Base-by-base conservation (phyloP, 2,797 vertebrate species). In the Halcyon chelicuti region DNA sequence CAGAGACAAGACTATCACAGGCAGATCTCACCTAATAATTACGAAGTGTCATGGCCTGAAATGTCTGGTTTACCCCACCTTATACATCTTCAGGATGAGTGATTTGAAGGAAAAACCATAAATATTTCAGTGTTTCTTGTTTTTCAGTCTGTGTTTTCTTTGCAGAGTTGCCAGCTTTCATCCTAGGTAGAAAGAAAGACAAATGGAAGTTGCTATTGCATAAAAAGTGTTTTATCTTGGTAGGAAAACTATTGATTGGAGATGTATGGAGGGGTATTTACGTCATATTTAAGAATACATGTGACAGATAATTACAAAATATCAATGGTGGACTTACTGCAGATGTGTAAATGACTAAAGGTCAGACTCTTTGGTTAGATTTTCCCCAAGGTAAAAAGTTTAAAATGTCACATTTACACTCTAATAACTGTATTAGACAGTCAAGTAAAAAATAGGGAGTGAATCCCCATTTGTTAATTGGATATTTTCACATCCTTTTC, bases 341-440 rank as follows among this genome's bases (percentile, higher is more conserved):
- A 80, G 78, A 73, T 71, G 12, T 31, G 49, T 85, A 96, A 94
- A 89, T 90, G 75, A 91, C 51, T 90, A 93, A 96, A 97, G 71
- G 72, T 97, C 78, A 96, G 25, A 23, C 63, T 39, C 49, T 94
- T 85, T 75, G 35, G 75, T 94, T 94, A 88, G 21, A 51, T 94
- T 95, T 96, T 80, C 28, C 70, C 55, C 7, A 55, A 89, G 68
- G 76, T 75, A 94, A 94, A 75, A 88, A 85, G 58, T 44, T 29
- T 52, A 49, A 82, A 97, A 97, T 94, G 87, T 86, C 90, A 92
- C 80, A 94, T 97, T 97, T 96, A 71, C 76, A 95, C 73, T 95
- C 51, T 23, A 91, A 77, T 95, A 96, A 86, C 84, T 67, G 2
- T 94, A 95, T 93, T 66, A 79, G 75, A 33, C 26, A 35, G 25